Percentiles rank a stretch among this genome's conserved stretches.
Conservation (phyloP, 2,797 vertebrate species). For the Hemibagrus guttatus region DNA sequence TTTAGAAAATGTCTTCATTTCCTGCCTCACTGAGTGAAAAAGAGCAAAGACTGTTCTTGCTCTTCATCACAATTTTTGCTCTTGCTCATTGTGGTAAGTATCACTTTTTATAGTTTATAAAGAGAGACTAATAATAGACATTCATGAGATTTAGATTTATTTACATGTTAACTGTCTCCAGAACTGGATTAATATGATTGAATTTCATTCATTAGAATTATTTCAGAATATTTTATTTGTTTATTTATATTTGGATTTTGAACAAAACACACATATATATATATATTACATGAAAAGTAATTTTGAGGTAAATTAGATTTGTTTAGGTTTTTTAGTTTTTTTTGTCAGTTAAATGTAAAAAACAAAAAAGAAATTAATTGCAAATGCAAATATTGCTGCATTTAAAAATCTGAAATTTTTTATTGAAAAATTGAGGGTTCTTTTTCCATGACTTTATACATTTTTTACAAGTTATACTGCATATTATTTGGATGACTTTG, state of each 20-base stretch:
- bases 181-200: neutral
- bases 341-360: neutral
- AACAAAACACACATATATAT: no score
- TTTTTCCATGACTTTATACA: neutral
- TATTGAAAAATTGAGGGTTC: neutral
- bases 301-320: neutral
- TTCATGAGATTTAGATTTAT: neutral
- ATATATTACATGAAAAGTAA: no score
- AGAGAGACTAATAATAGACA: no score
- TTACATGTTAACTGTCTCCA: neutral
- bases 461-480: neutral
- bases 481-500: neutral
- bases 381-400: neutral
- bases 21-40: slow-evolving; percentile 28
- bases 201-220: neutral
- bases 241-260: no score
- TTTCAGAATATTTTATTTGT: neutral
- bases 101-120: neutral
- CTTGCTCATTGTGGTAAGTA: slow-evolving; percentile 69
- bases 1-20: neutral
- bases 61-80: slow-evolving; percentile 61
- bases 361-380: no score
- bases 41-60: slow-evolving; percentile 55
- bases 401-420: neutral
- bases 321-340: neutral